Percentiles rank a stretch among this genome's conserved stretches.
Evolutionary conservation across 2,797 vertebrate species (phyloP).

Genomic region (Zalophus californianus): DNA sequence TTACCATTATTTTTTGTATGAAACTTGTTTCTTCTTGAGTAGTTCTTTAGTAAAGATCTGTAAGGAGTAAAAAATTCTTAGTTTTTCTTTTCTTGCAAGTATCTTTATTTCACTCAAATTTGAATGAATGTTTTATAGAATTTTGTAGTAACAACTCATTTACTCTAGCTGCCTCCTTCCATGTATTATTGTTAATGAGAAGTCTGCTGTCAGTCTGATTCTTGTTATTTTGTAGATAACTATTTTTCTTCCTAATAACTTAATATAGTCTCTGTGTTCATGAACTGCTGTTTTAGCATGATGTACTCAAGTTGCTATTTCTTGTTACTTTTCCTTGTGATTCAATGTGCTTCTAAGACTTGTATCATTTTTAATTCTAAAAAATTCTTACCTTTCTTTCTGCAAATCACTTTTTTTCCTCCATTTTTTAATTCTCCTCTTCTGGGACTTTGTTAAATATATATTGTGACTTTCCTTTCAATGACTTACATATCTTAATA

Average conservation of each 20-base stretch:
- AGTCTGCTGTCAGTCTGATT: background rate
- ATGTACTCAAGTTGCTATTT: background rate
- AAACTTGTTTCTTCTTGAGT: background rate
- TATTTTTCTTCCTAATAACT: background rate
- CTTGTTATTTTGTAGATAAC: conserved; percentile 4
- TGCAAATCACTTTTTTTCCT: background rate
- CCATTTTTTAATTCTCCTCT: background rate
- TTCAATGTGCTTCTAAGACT: background rate
- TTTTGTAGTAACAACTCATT: background rate
- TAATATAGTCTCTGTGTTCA: background rate
- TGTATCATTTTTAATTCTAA: background rate
- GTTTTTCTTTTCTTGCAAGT: background rate
- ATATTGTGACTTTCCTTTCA: background rate
- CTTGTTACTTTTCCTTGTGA: background rate
- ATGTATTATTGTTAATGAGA: conserved; percentile 20
- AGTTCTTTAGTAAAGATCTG: background rate
- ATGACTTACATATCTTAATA: background rate
- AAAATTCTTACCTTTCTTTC: background rate
- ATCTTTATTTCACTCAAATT: background rate
- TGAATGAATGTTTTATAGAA: conserved; percentile 12
- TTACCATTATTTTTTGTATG: background rate
- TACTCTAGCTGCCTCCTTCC: background rate
- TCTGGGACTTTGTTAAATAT: background rate
- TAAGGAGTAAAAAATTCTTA: background rate
- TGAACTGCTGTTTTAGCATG: background rate